Evolutionary conservation across 1,140 invertebrate genomes (phyloP).

Genomic region (Dufourea novaeangliae): DNA sequence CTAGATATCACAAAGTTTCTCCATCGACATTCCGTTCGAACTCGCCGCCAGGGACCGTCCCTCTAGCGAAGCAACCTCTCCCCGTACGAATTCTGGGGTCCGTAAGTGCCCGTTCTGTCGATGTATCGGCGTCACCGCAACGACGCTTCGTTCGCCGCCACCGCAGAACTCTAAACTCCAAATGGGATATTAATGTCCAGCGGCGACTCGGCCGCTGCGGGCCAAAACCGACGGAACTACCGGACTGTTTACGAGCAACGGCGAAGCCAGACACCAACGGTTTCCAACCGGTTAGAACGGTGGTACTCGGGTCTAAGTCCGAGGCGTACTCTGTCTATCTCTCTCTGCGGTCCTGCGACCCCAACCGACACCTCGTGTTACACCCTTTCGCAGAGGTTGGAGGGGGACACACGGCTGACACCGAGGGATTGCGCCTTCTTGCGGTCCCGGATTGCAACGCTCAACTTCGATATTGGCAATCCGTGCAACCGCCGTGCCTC

Average conservation of each 20-base stretch:
- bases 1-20: too few species aligned
- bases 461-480: constrained; percentile 1
- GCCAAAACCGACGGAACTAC: constrained; percentile 58
- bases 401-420: constrained; percentile 42
- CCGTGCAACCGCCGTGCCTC: too few species aligned
- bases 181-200: constrained; percentile 78
- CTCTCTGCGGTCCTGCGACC: constrained; percentile 45
- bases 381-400: constrained; percentile 22
- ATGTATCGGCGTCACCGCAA: constrained; percentile 38
- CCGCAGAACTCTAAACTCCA: constrained; percentile 75
- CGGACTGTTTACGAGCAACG: constrained; percentile 59
- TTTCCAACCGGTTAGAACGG: constrained; percentile 42
- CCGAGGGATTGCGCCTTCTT: constrained; percentile 9
- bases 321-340: too few species aligned
- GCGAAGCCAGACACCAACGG: constrained; percentile 23
- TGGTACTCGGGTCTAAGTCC: constrained; percentile 30
- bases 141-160: constrained; percentile 48
- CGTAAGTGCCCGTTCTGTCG: constrained; percentile 40
- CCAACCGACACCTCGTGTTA: constrained; percentile 46
- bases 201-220: constrained; percentile 46
- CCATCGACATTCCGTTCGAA: too few species aligned
- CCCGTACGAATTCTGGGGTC: neutral
- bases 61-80: too few species aligned
- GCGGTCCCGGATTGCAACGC: neutral
- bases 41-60: too few species aligned